Evolutionary conservation across 2,113 vertebrate species (phyloP), one percentile per base, ranked within the genome.

Genomic region (Campylomormyrus tamandua): DNA sequence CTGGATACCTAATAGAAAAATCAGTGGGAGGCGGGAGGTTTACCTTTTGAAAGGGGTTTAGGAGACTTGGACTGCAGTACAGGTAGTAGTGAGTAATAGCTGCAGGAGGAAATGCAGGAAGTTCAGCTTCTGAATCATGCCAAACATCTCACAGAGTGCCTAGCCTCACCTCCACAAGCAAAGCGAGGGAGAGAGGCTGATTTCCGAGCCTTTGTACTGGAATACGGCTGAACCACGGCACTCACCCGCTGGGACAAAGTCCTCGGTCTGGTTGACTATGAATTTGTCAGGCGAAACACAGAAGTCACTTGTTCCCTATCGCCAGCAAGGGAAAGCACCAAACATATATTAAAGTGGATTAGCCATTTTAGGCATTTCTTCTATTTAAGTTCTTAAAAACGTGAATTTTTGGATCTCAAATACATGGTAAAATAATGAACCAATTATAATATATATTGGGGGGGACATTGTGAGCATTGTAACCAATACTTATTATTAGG

Each of bases 11-110:
- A n/a, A n/a, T 0, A 83, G 2, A 53, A 11, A 89, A 66, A 31
- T 90, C 17, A 49, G 62, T 49, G 3, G 3, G 27, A 49, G n/a
- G 39, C 27, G 84, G 90, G 85, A 70, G 92, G 90, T 0, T 2
- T 97, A 99, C 98, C 98, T 98, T 97, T 93, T 99, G 98, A 94
- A 99, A 99, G 39, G 98, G 98, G 94, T 96, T 99, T 93, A 94
- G 95, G 19, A 95, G 93, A 90, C 95, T 97, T 89, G 98, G 97
- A 87, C 97, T 96, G 92, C 98, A 99, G 91, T 97, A 97, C 92
- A 99, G 95, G 94, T 99, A 99, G 93, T 99, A 99, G 90, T 95
- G 97, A 87, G 95, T 93, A 91, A 98, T 95, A 88, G 96, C 98
- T 99, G 95, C 48, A 94, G 93, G 80, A 92, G 90, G 62, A 92